Evolutionary conservation across 2,113 vertebrate species (phyloP).

Genomic region (Channa maculata): DNA sequence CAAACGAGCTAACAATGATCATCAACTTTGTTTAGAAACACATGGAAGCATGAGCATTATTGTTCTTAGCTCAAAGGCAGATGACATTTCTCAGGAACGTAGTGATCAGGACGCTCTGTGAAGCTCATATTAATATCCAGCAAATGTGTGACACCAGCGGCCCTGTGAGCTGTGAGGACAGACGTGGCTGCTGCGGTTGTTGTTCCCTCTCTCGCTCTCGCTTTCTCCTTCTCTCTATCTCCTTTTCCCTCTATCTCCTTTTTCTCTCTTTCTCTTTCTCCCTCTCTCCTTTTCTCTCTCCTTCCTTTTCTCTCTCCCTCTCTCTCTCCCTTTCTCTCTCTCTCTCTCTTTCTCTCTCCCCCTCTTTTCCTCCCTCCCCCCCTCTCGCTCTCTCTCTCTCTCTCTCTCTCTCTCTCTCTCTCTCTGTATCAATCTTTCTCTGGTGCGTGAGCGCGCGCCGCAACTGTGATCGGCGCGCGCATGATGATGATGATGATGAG

Average conservation of each 20-base stretch:
- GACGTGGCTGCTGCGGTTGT: neutral
- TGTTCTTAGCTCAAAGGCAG: no score
- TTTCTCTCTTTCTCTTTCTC: slow-evolving; percentile 1
- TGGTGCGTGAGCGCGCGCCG: slow-evolving; percentile 61
- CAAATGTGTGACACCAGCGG: slow-evolving; percentile 11
- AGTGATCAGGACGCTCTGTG: no score
- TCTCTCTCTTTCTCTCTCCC: slow-evolving; percentile 4
- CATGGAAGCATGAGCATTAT: neutral
- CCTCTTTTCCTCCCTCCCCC: no score
- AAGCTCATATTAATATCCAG: no score
- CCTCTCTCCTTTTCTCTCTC: slow-evolving; percentile 1
- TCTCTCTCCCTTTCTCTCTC: neutral
- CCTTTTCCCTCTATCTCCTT: neutral
- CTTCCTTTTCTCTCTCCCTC: no score
- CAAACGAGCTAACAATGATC: neutral
- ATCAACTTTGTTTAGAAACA: neutral
- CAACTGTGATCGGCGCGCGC: slow-evolving; percentile 63
- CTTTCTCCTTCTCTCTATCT: slow-evolving; percentile 1
- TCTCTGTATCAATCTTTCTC: slow-evolving; percentile 37
- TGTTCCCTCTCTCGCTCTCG: neutral
- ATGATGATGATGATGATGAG: slow-evolving; percentile 76
- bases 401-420: neutral
- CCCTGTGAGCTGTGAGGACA: slow-evolving; percentile 38
- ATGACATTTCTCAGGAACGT: no score
- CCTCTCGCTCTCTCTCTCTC: no score